Evolutionary conservation across 2,797 vertebrate genomes (phyloP), one percentile per base, ranked within the genome.

Genomic region (Glyptemys insculpta): DNA sequence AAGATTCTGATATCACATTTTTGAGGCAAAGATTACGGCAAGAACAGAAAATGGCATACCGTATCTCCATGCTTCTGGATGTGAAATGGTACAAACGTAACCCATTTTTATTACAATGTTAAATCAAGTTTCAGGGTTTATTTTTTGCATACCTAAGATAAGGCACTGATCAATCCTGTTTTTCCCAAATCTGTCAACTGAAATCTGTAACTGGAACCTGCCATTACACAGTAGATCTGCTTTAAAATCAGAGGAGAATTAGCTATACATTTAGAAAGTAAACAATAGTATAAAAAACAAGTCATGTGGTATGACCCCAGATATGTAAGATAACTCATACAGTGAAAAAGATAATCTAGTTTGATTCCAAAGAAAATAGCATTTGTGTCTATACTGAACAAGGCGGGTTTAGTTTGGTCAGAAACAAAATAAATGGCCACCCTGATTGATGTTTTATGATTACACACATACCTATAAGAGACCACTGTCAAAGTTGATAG

Each of bases 231-330:
- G 2, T 34, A 92, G 9, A 0, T 44, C 31, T 57, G 7, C 12
- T 52, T 19, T 54, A 86, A 94, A 92, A 79, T 4, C 12, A 59
- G 91, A 54, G 6, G 82, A 29, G 83, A 91, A 89, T 54, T 86
- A 54, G 49, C 49, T 81, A 3, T n/a, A 25, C 25, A 14, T 85
- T 62, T 83, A 65, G n/a, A 76, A 68, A 79, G 5, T 87, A 85
- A 85, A 52, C 1, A 65, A 4, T 37, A 47, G 1, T 31, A 47
- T 83, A 12, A 81, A 65, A 92, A 74, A 41, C 8, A 74, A 14
- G 52, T 44, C 2, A 6, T 29, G 8, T 2, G 8, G 8, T 83
- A n/a, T 49, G 49, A 92, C 49, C 9, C 49, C 2, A 8, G 4
- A 56, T 88, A 54, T 94, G 93, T 91, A 74, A 91, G 81, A 1